Conservation (phyloP, 2,113 vertebrate species). For the Ceuthmochares aereus region DNA sequence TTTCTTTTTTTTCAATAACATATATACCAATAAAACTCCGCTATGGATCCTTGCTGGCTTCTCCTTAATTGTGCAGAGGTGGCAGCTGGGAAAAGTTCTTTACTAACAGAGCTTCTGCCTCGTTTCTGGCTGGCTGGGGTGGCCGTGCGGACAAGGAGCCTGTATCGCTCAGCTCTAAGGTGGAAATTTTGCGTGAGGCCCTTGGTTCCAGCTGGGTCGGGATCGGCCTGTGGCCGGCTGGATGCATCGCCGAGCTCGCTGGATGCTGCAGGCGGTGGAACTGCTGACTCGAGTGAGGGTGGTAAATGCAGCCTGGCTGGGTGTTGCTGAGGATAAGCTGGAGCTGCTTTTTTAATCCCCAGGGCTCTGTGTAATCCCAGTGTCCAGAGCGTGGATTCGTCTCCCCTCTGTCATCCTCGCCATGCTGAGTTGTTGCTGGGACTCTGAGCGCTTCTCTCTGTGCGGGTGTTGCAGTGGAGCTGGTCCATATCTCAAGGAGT, state of each 20-base stretch:
- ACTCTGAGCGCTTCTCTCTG: fast-evolving
- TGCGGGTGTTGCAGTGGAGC: neutral
- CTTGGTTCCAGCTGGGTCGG: fast-evolving
- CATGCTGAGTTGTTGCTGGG: neutral
- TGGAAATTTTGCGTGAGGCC: neutral
- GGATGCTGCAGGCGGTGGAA: neutral
- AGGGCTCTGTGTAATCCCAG: neutral
- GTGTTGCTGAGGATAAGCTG: neutral
- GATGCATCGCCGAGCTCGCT: neutral
- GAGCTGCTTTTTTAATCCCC: neutral
- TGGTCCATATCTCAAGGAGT: neutral
- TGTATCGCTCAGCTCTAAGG: neutral
- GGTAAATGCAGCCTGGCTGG: neutral
- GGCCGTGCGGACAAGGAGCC: fast-evolving
- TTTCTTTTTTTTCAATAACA: neutral
- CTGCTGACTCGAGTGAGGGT: neutral
- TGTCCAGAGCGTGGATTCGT: fast-evolving
- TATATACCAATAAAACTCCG: neutral
- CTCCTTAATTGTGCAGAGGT: neutral
- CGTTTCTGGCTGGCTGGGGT: neutral
- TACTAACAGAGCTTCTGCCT: neutral
- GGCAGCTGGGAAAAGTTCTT: neutral
- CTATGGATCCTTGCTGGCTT: neutral
- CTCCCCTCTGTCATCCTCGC: fast-evolving
- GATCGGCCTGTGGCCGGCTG: neutral